A percentile compares a stretch with the other conserved stretches of the same genome.
Conservation (phyloP, 2,113 vertebrate genomes). For the Leucosticte australis region DNA sequence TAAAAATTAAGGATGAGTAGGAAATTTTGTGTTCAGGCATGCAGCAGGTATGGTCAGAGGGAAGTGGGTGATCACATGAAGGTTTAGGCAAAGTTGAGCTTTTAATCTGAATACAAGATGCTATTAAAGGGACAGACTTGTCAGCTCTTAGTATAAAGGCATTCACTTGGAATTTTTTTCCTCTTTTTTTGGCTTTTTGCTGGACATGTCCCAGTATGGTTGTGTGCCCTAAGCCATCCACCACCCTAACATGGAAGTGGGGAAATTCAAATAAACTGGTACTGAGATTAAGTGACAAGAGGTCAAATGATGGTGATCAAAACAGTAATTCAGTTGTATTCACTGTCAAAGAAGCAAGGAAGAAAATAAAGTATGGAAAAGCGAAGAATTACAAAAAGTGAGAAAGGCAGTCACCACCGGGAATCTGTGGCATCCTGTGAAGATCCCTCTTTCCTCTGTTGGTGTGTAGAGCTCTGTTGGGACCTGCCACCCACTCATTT, state of each 20-base stretch:
- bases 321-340: not conserved
- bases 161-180: not conserved
- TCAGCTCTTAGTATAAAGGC: not conserved
- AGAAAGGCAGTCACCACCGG: not conserved
- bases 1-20: not conserved
- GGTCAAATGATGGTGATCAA: not conserved
- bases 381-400: not conserved
- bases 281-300: not conserved
- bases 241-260: too few relatives aligned
- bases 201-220: not conserved
- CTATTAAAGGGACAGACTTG: not conserved
- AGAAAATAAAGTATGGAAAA: not conserved
- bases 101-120: not conserved
- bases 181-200: not conserved
- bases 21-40: not conserved
- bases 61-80: not conserved
- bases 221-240: not conserved
- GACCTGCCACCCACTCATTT: rapidly evolving
- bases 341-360: not conserved
- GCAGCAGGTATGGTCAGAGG: not conserved
- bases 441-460: not conserved
- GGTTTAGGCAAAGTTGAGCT: not conserved
- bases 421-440: not conserved
- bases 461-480: not conserved
- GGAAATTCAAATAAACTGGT: not conserved